Evolutionary conservation across 2,888 invertebrate genomes (phyloP), one percentile per base, ranked within the genome.

Genomic region (Heteromurus nitidus): DNA sequence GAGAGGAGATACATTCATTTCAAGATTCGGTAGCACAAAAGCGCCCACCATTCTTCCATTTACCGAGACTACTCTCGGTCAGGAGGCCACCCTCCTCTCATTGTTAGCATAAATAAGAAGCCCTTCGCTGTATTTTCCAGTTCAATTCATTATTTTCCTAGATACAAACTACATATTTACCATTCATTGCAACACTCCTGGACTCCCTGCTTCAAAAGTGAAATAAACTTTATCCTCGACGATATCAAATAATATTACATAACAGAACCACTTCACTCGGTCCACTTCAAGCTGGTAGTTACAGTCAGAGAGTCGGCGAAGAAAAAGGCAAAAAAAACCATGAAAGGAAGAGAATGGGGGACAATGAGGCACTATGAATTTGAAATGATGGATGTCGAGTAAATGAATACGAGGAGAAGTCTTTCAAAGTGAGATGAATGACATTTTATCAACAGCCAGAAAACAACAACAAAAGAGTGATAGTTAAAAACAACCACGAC

Each of bases 71-170:
- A 72, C 65, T 53, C n/a, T 69, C 16, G 72, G 70, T 72, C 65
- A 79, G 50, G 72, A 72, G 79, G 79, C 79, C 79, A 79, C 79
- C 79, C 79, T 79, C 79, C 72, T 72, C 55, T 72, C 50, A 65
- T 79, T 79, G 79, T 79, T 70, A 79, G 72, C 55, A 70, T 47
- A 47, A 79, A 72, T 42, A 65, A 42, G 79, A 60, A 65, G 79
- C 72, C 55, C n/a, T 47, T 65, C 70, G 18, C 24, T 64, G 50
- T 30, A 2, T 64, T 62, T 58, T 62, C 62, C 24, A 62, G 62
- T 11, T 18, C 18, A n/a, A 11, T 60, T 5, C 55, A 11, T 20
- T 3, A 20, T 50, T 18, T 36, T 36, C 13, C 5, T 36, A 36
- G 13, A 36, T 36, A 36, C 5, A 36, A 36, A n/a, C 5, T 36